phyloP scores from a whole-genome alignment of 2,888 invertebrate genomes.

The Catonia carolina region DNA sequence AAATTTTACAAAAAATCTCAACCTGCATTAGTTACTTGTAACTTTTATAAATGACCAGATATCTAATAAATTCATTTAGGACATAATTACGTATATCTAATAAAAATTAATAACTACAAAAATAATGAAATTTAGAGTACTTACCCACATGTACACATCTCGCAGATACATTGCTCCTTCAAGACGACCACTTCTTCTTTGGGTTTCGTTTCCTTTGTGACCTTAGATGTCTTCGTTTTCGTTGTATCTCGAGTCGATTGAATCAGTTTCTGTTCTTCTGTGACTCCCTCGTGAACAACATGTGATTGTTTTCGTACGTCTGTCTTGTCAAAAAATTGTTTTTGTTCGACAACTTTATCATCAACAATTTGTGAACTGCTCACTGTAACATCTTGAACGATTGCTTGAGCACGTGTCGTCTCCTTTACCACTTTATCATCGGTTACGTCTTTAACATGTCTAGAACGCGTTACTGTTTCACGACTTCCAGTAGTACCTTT shows the following conservation, averaged over 20 bases:
- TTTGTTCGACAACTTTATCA: background rate
- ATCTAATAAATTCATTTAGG: too few species aligned
- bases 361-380: background rate
- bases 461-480: background rate
- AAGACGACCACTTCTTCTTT: background rate
- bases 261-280: constrained; percentile 1
- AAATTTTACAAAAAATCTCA: too few species aligned
- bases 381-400: constrained; percentile 13
- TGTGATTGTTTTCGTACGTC: constrained; percentile 15
- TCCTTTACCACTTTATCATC: constrained; percentile 13
- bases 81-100: too few species aligned
- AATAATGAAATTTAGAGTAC: too few species aligned
- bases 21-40: too few species aligned
- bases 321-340: constrained; percentile 10
- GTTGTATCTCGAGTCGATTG: constrained; percentile 3
- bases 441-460: constrained; percentile 13
- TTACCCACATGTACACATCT: constrained; percentile 88
- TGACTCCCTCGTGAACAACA: constrained; percentile 18
- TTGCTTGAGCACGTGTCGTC: constrained; percentile 1
- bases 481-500: background rate
- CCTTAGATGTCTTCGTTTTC: constrained; percentile 7
- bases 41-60: too few species aligned
- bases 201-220: constrained; percentile 16
- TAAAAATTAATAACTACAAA: too few species aligned
- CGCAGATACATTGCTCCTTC: constrained; percentile 81